Conservation (phyloP, 1,140 invertebrate genomes). For the Scaptomyza graminum region DNA sequence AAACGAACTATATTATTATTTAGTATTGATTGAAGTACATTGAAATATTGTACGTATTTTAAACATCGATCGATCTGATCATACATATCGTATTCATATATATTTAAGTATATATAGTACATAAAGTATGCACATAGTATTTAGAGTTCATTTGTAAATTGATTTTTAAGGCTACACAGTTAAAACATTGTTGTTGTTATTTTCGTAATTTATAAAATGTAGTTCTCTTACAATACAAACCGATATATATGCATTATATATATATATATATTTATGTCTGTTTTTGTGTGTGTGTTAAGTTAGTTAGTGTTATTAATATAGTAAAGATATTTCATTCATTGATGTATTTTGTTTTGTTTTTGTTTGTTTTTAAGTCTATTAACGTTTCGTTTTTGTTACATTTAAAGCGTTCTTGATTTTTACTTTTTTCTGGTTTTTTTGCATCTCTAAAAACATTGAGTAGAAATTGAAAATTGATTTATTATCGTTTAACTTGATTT, state of each 20-base stretch:
- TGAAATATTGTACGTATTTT: slow-evolving; percentile 40
- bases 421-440: slow-evolving; percentile 40
- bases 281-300: slow-evolving; percentile 35
- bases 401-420: slow-evolving; percentile 78
- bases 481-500: slow-evolving; percentile 26
- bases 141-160: slow-evolving; percentile 49
- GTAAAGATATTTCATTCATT: slow-evolving; percentile 31
- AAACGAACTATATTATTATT: slow-evolving; percentile 44
- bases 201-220: slow-evolving; percentile 38
- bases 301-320: slow-evolving; percentile 34
- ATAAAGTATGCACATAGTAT: slow-evolving; percentile 41
- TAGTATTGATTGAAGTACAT: slow-evolving; percentile 46
- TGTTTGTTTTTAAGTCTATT: slow-evolving; percentile 70
- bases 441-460: slow-evolving; percentile 68
- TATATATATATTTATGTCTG: slow-evolving; percentile 18
- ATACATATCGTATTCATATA: slow-evolving; percentile 6
- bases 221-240: slow-evolving; percentile 42
- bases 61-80: slow-evolving; percentile 42
- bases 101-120: slow-evolving; percentile 26
- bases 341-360: slow-evolving; percentile 29
- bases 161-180: slow-evolving; percentile 78
- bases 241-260: slow-evolving; percentile 20
- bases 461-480: slow-evolving; percentile 67
- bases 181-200: slow-evolving; percentile 57
- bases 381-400: slow-evolving; percentile 82